A percentile compares a stretch with the other conserved stretches of the same genome.
phyloP scores from a whole-genome alignment of 2,797 vertebrate genomes.

The Sparidentex hasta region DNA sequence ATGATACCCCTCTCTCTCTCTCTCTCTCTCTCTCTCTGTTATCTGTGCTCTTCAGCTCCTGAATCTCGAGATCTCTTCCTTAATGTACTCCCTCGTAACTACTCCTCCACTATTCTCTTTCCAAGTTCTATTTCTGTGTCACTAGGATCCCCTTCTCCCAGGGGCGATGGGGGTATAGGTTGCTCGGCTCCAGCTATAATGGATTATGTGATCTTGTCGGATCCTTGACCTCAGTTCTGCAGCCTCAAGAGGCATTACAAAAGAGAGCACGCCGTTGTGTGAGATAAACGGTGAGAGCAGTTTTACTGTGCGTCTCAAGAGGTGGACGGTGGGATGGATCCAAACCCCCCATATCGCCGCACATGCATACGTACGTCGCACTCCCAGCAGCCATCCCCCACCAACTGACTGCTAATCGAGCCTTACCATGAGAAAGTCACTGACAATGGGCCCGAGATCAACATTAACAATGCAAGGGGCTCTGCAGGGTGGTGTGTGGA shows the following conservation, averaged over 20 bases:
- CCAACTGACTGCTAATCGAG: constrained; percentile 49
- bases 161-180: neutral
- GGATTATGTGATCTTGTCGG: constrained; percentile 40
- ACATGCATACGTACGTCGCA: constrained; percentile 11
- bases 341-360: neutral
- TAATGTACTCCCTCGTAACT: neutral
- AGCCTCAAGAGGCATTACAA: constrained; percentile 32
- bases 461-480: constrained; percentile 60
- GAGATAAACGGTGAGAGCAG: constrained; percentile 39
- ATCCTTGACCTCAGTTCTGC: constrained; percentile 44
- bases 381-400: constrained; percentile 58
- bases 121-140: constrained; percentile 3
- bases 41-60: neutral
- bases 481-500: constrained; percentile 36
- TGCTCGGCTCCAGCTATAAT: constrained; percentile 32
- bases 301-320: constrained; percentile 41
- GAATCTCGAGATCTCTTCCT: constrained; percentile 2
- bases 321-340: neutral
- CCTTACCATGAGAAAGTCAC: constrained; percentile 64
- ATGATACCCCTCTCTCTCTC: constrained; percentile 16
- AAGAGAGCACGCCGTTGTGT: constrained; percentile 24
- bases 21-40: constrained; percentile 11
- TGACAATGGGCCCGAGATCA: constrained; percentile 69
- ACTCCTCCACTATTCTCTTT: neutral
- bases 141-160: neutral